Evolutionary conservation across 2,113 vertebrate species (phyloP).

Genomic region (Sebastes fasciatus): DNA sequence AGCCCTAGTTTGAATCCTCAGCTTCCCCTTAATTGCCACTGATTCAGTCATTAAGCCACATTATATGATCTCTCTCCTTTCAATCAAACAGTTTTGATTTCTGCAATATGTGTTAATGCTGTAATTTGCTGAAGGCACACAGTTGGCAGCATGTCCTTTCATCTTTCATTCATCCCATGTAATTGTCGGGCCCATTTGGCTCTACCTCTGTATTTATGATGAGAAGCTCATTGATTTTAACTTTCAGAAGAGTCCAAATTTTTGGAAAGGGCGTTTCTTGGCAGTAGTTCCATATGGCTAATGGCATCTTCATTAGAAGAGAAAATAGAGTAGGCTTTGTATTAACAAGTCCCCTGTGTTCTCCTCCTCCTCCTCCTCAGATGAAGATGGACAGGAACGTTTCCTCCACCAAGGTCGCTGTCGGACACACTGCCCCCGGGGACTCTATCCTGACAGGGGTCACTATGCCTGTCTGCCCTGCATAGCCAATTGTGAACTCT

Average conservation of each 20-base stretch:
- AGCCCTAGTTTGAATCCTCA: too few relatives aligned
- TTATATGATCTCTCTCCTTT: too few relatives aligned
- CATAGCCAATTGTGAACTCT: constrained; percentile 86
- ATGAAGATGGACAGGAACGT: constrained; percentile 84
- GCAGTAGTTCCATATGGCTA: constrained; percentile 19
- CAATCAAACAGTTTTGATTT: neutral
- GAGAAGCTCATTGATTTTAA: constrained; percentile 42
- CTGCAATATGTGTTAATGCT: constrained; percentile 4
- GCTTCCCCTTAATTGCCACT: too few relatives aligned
- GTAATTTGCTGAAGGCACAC: constrained; percentile 6
- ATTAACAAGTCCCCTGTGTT: constrained; percentile 49
- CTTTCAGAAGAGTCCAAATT: constrained; percentile 7
- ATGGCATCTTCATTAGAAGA: constrained; percentile 23
- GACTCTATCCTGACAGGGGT: constrained; percentile 82
- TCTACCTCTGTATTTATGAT: constrained; percentile 24
- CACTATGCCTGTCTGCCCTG: constrained; percentile 84
- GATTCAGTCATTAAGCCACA: too few relatives aligned
- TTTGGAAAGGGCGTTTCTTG: constrained; percentile 3
- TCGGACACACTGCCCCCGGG: constrained; percentile 84
- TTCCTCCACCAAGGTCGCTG: constrained; percentile 86
- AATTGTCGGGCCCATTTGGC: constrained; percentile 1
- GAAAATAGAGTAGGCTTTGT: constrained; percentile 33
- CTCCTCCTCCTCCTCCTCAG: constrained; percentile 64
- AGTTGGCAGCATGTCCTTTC: constrained; percentile 26
- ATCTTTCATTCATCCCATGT: constrained; percentile 19